Conservation (phyloP, 2,797 vertebrate species). For the Arctocebus calabarensis region DNA sequence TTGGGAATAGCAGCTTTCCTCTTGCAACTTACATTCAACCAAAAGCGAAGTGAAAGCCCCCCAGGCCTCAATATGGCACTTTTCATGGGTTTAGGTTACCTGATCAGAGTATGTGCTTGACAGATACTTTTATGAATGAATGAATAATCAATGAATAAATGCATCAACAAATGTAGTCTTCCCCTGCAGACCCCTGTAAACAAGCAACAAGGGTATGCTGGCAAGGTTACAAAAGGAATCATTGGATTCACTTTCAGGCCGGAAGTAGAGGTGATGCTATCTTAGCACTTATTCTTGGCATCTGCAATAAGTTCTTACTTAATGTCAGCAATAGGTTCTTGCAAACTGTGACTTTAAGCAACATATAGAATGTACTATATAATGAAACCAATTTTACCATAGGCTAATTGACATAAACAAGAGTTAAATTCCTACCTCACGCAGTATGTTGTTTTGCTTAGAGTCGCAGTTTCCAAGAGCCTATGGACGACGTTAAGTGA, state of each 20-base stretch:
- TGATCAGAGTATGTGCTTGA: not conserved
- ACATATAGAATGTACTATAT: not conserved
- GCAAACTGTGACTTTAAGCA: not conserved
- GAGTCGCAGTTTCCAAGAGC: not conserved
- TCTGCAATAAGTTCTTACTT: not conserved
- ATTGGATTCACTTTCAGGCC: not conserved
- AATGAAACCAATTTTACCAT: not conserved
- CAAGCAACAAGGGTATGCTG: not conserved
- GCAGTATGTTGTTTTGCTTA: not conserved
- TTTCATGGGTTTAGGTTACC: not conserved
- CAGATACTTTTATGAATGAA: conserved; percentile 18
- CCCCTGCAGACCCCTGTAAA: not conserved
- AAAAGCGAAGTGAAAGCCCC: not conserved
- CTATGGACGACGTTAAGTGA: not conserved
- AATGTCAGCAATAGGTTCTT: not conserved
- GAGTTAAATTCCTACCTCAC: not conserved
- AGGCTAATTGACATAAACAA: not conserved
- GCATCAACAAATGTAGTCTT: not conserved
- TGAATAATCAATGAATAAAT: conserved; percentile 3
- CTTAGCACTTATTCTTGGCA: not conserved
- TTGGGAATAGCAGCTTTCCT: not conserved
- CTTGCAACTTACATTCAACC: not conserved
- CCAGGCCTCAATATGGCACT: not conserved
- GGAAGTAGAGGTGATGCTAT: not conserved
- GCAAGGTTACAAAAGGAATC: not conserved